phyloP scores from a whole-genome alignment of 1,140 invertebrate species.

The Mamestra configurata region DNA sequence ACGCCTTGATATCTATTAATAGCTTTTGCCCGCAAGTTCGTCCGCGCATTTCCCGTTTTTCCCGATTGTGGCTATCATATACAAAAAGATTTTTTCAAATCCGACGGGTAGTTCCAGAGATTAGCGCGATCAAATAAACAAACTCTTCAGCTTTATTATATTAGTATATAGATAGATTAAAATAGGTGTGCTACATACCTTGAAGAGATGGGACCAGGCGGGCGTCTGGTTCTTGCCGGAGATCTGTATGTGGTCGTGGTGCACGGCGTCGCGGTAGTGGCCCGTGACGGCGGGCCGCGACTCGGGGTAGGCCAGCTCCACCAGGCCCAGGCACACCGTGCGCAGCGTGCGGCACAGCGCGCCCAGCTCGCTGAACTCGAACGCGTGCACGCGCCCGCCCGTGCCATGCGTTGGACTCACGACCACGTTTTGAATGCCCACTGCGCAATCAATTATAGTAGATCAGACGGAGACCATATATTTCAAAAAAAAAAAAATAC shows the following conservation, averaged over 20 bases:
- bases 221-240: conserved; percentile 75
- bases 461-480: too few relatives aligned
- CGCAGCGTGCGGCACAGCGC: conserved; percentile 91
- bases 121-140: too few relatives aligned
- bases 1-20: too few relatives aligned
- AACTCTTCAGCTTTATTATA: too few relatives aligned
- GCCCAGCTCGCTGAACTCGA: conserved; percentile 90
- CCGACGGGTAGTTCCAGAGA: too few relatives aligned
- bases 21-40: too few relatives aligned
- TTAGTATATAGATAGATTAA: too few relatives aligned
- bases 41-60: too few relatives aligned
- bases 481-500: too few relatives aligned
- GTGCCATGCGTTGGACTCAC: conserved; percentile 43
- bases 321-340: conserved; percentile 95
- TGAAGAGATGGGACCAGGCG: conserved; percentile 90
- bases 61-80: too few relatives aligned
- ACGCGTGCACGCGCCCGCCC: conserved; percentile 87
- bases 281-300: conserved; percentile 86
- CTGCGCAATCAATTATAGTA: neutral
- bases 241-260: conserved; percentile 53
- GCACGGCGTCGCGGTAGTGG: conserved; percentile 70
- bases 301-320: conserved; percentile 97
- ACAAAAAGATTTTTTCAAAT: too few relatives aligned
- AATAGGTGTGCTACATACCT: conserved; percentile 75
- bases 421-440: neutral